These are phyloP conservation scores for Magallana ariakensis DNA, from an alignment of 1,140 invertebrate genomes.

Conservation along the genomic window DNA sequence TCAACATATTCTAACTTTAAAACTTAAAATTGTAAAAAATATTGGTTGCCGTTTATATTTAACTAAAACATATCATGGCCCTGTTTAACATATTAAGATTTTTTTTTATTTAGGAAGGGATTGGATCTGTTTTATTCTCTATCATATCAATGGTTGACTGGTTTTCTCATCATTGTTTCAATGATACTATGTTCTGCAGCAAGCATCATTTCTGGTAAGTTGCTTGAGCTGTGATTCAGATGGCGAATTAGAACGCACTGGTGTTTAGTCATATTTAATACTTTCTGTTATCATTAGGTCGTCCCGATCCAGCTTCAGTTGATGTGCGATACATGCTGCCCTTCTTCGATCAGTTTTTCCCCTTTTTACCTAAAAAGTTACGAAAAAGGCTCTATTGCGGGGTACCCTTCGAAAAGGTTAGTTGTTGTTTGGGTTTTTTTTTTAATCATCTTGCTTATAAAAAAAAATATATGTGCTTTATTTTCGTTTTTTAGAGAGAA, in stretches of 20 bases:
- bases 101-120: slow-evolving; percentile 54
- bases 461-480: no score
- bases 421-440: not conserved
- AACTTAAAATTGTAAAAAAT: no score
- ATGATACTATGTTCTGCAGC: slow-evolving; percentile 43
- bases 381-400: slow-evolving; percentile 48
- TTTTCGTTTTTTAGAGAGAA: no score
- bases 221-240: not conserved
- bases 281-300: not conserved
- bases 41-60: not conserved
- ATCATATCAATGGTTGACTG: slow-evolving; percentile 56
- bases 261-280: not conserved
- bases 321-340: slow-evolving; percentile 54
- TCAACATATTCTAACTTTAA: no score
- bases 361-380: slow-evolving; percentile 47
- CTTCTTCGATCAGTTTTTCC: slow-evolving; percentile 55
- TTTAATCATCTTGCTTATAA: no score
- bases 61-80: not conserved
- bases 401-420: slow-evolving; percentile 50
- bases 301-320: slow-evolving; percentile 41
- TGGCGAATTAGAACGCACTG: not conserved
- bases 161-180: slow-evolving; percentile 47
- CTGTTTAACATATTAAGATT: no score
- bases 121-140: slow-evolving; percentile 59
- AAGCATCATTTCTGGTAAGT: slow-evolving; percentile 45